Conservation (phyloP, 2,113 vertebrate genomes). For the Diphyllodes magnificus region DNA sequence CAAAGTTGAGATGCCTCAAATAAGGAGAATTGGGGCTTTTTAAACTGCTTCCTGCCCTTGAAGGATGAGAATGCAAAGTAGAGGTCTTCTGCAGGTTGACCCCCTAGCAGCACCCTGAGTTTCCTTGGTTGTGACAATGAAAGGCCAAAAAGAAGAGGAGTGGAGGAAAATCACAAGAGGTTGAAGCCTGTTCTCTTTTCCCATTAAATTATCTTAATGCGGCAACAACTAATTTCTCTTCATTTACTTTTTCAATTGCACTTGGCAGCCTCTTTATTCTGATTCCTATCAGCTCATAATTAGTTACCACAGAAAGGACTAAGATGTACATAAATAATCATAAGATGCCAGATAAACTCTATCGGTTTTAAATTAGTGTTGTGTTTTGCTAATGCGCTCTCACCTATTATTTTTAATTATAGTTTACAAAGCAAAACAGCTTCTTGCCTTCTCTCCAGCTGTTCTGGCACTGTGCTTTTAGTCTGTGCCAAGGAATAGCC, state of each 20-base stretch:
- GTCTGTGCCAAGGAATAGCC: not conserved
- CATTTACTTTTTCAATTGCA: conserved; percentile 3
- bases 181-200: not conserved
- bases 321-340: conserved; percentile 61
- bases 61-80: not conserved
- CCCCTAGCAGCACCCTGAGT: not conserved
- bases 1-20: not conserved
- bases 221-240: not conserved
- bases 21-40: not conserved
- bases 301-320: conserved; percentile 39
- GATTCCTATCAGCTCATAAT: conserved; percentile 54
- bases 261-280: conserved; percentile 4
- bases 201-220: not conserved
- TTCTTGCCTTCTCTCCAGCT: conserved; percentile 18
- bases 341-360: conserved; percentile 59
- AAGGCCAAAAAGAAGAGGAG: not conserved
- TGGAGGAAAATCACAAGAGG: not conserved
- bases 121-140: not conserved
- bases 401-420: conserved; percentile 69
- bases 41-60: not conserved
- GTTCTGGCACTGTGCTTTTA: not conserved
- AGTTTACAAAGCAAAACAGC: conserved; percentile 49
- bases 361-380: conserved; percentile 66
- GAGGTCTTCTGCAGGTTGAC: not conserved
- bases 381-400: not conserved